phyloP scores from a whole-genome alignment of 2,797 vertebrate species.

The Tiaroga cobitis region DNA sequence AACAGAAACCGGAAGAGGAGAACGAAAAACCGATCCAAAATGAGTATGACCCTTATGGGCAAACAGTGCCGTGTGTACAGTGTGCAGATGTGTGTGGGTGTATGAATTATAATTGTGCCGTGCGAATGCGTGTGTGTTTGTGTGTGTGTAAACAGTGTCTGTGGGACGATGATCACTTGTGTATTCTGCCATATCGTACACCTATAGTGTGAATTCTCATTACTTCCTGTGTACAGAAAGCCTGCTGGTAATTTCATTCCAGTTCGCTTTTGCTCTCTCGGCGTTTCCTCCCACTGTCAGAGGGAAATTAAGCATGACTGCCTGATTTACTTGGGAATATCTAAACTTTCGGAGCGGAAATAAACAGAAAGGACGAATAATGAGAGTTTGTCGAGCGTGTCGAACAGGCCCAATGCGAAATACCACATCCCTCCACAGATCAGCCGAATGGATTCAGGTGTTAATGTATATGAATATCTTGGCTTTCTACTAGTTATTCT shows the following conservation, averaged over 20 bases:
- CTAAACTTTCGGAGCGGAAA: slow-evolving; percentile 20
- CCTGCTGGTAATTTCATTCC: slow-evolving; percentile 29
- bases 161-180: slow-evolving; percentile 5
- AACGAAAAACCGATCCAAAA: slow-evolving; percentile 47
- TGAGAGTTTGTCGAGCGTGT: not conserved
- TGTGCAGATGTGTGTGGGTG: slow-evolving; percentile 38
- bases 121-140: not conserved
- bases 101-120: not conserved
- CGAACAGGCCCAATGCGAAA: not conserved
- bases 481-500: not conserved
- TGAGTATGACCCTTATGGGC: slow-evolving; percentile 61
- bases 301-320: slow-evolving; percentile 29
- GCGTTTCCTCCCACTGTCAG: not conserved
- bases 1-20: slow-evolving; percentile 13
- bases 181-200: slow-evolving; percentile 20
- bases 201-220: slow-evolving; percentile 43
- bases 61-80: slow-evolving; percentile 4
- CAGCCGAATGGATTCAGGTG: slow-evolving; percentile 9
- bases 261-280: not conserved
- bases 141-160: slow-evolving; percentile 7
- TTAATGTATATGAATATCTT: not conserved
- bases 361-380: not conserved
- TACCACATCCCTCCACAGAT: not conserved
- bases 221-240: slow-evolving; percentile 34
- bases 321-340: slow-evolving; percentile 34